Percentiles rank a stretch among this genome's conserved stretches.
These are phyloP conservation scores for Beaufortia kweichowensis DNA, from an alignment of 2,113 vertebrate genomes.

Conservation along the genomic window DNA sequence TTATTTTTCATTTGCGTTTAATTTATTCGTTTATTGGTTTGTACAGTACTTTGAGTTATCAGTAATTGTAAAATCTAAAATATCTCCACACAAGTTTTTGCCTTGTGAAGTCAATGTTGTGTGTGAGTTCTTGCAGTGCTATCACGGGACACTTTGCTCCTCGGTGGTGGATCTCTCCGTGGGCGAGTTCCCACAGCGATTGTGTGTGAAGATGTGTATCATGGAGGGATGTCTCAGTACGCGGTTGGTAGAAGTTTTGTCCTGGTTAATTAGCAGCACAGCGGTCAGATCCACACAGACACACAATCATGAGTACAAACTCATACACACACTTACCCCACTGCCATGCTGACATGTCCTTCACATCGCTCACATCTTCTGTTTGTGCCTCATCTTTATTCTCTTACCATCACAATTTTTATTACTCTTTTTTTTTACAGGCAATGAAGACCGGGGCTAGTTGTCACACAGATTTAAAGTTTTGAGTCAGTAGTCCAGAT, in stretches of 20 bases:
- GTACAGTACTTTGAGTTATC: background rate
- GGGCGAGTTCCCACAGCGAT: background rate
- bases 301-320: slow-evolving; percentile 1
- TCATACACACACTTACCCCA: slow-evolving; percentile 41
- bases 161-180: slow-evolving; percentile 22
- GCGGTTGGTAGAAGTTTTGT: slow-evolving; percentile 28
- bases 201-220: slow-evolving; percentile 34
- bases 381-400: background rate
- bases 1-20: too few relatives aligned
- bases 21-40: too few relatives aligned
- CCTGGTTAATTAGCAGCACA: slow-evolving; percentile 48
- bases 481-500: too few relatives aligned
- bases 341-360: slow-evolving; percentile 54
- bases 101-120: background rate
- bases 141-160: slow-evolving; percentile 28
- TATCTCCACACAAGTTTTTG: background rate
- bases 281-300: slow-evolving; percentile 34
- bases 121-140: background rate
- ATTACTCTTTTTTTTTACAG: background rate
- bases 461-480: too few relatives aligned
- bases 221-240: slow-evolving; percentile 16
- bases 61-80: background rate
- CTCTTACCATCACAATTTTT: background rate
- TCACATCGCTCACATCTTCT: slow-evolving; percentile 19
- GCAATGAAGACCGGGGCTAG: too few relatives aligned